Evolutionary conservation across 2,113 vertebrate species (phyloP).

Genomic region (Catagonus wagneri): DNA sequence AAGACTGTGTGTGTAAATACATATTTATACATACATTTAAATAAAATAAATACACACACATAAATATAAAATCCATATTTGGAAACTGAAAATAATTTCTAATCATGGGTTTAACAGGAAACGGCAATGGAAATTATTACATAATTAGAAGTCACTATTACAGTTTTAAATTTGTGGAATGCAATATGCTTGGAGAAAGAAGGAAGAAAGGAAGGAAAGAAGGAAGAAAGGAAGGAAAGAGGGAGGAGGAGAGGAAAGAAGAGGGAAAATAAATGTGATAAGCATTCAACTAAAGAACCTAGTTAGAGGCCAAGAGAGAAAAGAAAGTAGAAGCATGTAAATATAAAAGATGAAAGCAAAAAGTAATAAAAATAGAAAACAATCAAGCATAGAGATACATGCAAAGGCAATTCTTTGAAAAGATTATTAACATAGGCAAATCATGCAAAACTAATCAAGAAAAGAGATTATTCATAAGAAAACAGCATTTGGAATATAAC

Average conservation of each 20-base stretch:
- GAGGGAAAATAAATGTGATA: background rate
- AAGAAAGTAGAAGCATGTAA: slow-evolving; percentile 13
- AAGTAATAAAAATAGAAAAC: slow-evolving; percentile 27
- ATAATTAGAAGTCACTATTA: slow-evolving; percentile 22
- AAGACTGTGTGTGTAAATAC: background rate
- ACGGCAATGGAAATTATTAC: slow-evolving; percentile 31
- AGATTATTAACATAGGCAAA: background rate
- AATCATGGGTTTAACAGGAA: slow-evolving; percentile 40
- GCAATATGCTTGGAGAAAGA: background rate
- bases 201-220: background rate
- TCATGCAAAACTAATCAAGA: background rate
- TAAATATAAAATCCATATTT: background rate
- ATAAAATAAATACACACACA: background rate
- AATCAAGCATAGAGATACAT: background rate
- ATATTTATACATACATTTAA: background rate
- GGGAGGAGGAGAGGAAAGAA: background rate
- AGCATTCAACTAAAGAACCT: background rate
- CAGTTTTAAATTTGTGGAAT: slow-evolving; percentile 29
- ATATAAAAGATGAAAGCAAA: slow-evolving; percentile 7
- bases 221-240: background rate
- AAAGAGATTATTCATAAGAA: background rate
- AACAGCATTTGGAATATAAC: background rate
- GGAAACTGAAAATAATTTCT: slow-evolving; percentile 28
- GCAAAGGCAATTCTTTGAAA: slow-evolving; percentile 45
- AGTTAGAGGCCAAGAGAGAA: background rate